These are phyloP conservation scores for Drosophila kanapiae DNA, from an alignment of 1,140 invertebrate species.

Conservation along the genomic window DNA sequence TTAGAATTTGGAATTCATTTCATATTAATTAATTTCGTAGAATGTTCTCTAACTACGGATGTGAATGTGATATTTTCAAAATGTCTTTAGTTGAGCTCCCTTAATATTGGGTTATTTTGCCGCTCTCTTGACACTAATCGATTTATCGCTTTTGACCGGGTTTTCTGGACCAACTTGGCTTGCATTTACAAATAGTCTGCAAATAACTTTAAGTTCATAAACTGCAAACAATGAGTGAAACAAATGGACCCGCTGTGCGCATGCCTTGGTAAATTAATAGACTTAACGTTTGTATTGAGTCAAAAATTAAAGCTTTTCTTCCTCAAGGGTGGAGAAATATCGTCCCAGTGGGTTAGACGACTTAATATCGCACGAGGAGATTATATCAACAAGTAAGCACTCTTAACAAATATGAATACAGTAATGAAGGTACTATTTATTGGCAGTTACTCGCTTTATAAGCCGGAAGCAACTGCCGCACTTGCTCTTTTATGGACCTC, in stretches of 20 bases:
- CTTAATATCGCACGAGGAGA: conserved; percentile 98
- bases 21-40: no score
- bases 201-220: neutral
- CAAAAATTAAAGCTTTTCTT: neutral
- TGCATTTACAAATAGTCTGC: neutral
- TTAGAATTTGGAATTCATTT: no score
- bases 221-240: conserved; percentile 53
- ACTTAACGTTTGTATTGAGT: neutral
- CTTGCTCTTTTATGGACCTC: conserved; percentile 98
- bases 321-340: conserved; percentile 98
- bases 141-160: conserved; percentile 25
- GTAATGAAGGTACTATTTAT: neutral
- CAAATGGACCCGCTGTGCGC: conserved; percentile 54
- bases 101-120: neutral
- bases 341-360: conserved; percentile 96
- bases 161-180: conserved; percentile 12
- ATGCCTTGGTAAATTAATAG: conserved; percentile 66
- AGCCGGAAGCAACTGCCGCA: conserved; percentile 97
- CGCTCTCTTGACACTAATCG: conserved; percentile 33
- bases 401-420: neutral
- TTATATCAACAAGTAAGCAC: conserved; percentile 96
- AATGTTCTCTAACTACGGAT: neutral
- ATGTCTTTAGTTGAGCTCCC: neutral
- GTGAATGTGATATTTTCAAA: neutral
- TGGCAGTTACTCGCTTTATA: conserved; percentile 96